Percentiles rank a stretch among this genome's conserved stretches.
Evolutionary conservation across 2,113 vertebrate species (phyloP).

Genomic region (Etheostoma spectabile): DNA sequence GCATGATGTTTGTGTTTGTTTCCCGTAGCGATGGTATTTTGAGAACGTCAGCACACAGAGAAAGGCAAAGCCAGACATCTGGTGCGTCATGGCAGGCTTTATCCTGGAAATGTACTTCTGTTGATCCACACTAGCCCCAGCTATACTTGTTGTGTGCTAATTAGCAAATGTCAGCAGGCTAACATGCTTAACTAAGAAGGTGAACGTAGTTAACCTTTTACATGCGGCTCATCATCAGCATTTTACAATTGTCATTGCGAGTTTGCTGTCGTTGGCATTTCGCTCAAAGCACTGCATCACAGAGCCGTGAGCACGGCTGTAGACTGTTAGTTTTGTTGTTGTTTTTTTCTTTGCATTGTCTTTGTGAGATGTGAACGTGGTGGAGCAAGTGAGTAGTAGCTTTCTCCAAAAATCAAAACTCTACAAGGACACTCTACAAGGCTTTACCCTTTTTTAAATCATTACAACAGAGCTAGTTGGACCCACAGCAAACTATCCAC

Average conservation of each 20-base stretch:
- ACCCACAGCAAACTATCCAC: background rate
- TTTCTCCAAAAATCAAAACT: background rate
- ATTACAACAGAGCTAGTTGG: background rate
- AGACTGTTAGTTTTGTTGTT: too few relatives aligned
- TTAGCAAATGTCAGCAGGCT: background rate
- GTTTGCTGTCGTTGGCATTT: too few relatives aligned
- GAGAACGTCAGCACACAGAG: too few relatives aligned
- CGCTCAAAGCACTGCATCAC: too few relatives aligned
- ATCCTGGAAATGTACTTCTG: too few relatives aligned
- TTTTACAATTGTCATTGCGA: background rate
- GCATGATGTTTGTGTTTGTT: too few relatives aligned
- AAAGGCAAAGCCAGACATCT: too few relatives aligned
- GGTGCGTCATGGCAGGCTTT: too few relatives aligned
- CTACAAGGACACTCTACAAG: background rate
- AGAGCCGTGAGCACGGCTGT: too few relatives aligned
- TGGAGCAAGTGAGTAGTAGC: background rate
- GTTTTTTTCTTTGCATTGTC: background rate
- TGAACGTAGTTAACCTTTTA: background rate
- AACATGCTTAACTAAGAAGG: background rate
- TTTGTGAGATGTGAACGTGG: background rate
- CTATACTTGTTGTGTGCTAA: background rate
- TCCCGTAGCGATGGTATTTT: too few relatives aligned
- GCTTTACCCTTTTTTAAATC: background rate
- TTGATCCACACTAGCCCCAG: too few relatives aligned
- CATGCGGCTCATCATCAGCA: background rate